phyloP scores from a whole-genome alignment of 2,888 invertebrate genomes.

The Dasysyrphus tricinctus region DNA sequence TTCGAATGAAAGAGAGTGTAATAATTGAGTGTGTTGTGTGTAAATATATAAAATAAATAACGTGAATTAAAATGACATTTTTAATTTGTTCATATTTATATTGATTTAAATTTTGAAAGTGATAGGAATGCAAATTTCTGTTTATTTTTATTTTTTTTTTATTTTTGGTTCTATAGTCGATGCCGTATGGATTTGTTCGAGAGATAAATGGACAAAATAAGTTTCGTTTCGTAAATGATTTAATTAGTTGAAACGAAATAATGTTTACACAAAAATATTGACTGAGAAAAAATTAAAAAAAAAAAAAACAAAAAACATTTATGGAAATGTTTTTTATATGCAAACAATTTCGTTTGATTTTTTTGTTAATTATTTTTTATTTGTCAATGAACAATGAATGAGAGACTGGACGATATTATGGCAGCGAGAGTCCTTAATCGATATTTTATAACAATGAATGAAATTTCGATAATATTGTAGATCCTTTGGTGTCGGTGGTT shows the following conservation, averaged over 20 bases:
- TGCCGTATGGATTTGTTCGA: slow-evolving; percentile 51
- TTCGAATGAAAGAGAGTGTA: slow-evolving; percentile 76
- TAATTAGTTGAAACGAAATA: slow-evolving; percentile 47
- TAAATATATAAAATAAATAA: slow-evolving; percentile 75
- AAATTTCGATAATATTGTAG: slow-evolving; percentile 75
- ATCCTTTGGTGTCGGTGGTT: slow-evolving; percentile 61
- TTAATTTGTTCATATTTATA: slow-evolving; percentile 67
- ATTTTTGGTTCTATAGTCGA: slow-evolving; percentile 31
- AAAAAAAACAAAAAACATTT: slow-evolving; percentile 31
- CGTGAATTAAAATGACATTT: slow-evolving; percentile 75
- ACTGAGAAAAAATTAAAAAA: slow-evolving; percentile 37
- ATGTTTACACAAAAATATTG: slow-evolving; percentile 55
- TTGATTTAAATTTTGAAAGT: slow-evolving; percentile 75
- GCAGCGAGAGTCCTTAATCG: slow-evolving; percentile 79
- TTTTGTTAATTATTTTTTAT: slow-evolving; percentile 37
- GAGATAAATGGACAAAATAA: slow-evolving; percentile 53
- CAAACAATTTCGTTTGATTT: slow-evolving; percentile 53
- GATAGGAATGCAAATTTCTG: slow-evolving; percentile 77
- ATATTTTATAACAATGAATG: slow-evolving; percentile 81
- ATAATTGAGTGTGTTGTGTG: slow-evolving; percentile 65
- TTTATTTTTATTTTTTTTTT: slow-evolving; percentile 25
- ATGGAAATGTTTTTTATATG: slow-evolving; percentile 69
- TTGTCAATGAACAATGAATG: slow-evolving; percentile 37
- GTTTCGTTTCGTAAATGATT: slow-evolving; percentile 44
- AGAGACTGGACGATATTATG: slow-evolving; percentile 66